Percentiles rank a stretch among this genome's conserved stretches.
phyloP scores from a whole-genome alignment of 2,797 vertebrate species.

The Sebastes elongatus region DNA sequence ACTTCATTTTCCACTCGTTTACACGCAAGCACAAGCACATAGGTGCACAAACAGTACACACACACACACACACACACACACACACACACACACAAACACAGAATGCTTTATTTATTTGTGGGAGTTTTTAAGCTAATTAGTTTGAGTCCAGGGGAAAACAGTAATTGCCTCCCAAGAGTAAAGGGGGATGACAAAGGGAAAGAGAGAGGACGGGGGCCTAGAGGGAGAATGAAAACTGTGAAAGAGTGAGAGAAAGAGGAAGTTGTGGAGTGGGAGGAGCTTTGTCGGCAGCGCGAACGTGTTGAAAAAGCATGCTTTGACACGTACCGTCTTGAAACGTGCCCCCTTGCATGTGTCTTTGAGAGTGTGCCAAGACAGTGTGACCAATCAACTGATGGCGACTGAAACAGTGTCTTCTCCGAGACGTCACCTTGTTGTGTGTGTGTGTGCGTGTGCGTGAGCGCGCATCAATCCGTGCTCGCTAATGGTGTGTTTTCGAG shows the following conservation, averaged over 20 bases:
- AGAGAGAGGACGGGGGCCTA: constrained; percentile 40
- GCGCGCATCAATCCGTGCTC: not conserved
- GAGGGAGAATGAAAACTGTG: constrained; percentile 43
- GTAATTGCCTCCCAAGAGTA: constrained; percentile 86
- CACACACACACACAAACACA: constrained; percentile 4
- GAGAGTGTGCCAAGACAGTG: constrained; percentile 3
- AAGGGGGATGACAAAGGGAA: constrained; percentile 66
- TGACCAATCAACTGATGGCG: constrained; percentile 37
- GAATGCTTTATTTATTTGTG: constrained; percentile 82
- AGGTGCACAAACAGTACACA: constrained; percentile 29
- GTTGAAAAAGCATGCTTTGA: constrained; percentile 34
- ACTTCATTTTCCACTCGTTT: constrained; percentile 68
- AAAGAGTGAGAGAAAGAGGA: constrained; percentile 28
- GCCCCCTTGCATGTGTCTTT: not conserved
- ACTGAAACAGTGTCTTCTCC: constrained; percentile 18
- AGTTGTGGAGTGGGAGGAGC: constrained; percentile 39
- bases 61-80: not conserved
- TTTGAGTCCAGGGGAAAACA: constrained; percentile 80
- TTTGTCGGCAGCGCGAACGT: not conserved
- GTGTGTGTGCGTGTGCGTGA: not conserved
- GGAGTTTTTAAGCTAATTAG: constrained; percentile 85
- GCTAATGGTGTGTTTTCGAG: constrained; percentile 40
- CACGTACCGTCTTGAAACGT: not conserved
- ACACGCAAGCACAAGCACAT: constrained; percentile 41
- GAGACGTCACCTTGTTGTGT: constrained; percentile 29